These are phyloP conservation scores for Sinohyriopsis cumingii DNA, from an alignment of 2,888 invertebrate genomes.

Conservation along the genomic window DNA sequence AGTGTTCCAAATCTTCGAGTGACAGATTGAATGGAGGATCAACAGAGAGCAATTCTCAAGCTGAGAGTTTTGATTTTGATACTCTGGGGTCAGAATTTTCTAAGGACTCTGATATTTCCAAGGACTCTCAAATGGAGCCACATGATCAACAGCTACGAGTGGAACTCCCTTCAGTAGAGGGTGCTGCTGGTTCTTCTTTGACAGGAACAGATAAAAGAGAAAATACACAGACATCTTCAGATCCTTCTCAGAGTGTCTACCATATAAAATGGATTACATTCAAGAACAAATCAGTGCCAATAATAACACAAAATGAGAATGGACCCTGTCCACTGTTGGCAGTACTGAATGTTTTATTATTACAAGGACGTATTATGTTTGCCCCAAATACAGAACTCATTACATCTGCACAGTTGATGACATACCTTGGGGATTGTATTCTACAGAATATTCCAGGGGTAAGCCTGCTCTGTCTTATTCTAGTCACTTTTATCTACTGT, in stretches of 20 bases:
- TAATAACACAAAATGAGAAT: conserved; percentile 77
- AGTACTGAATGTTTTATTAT: conserved; percentile 75
- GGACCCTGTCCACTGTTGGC: conserved; percentile 78
- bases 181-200: conserved; percentile 3
- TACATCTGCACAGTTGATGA: conserved; percentile 74
- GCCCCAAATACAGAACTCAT: conserved; percentile 72
- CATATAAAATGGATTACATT: conserved; percentile 75
- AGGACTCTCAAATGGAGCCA: too few relatives aligned
- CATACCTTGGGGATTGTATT: conserved; percentile 74
- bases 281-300: conserved; percentile 69
- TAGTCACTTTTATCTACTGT: too few relatives aligned
- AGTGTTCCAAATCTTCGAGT: too few relatives aligned
- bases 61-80: too few relatives aligned
- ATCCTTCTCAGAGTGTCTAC: conserved; percentile 66
- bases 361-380: conserved; percentile 73
- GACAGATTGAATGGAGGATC: too few relatives aligned
- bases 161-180: not conserved
- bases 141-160: too few relatives aligned
- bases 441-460: conserved; percentile 73
- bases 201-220: conserved; percentile 4
- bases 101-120: too few relatives aligned
- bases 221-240: conserved; percentile 4
- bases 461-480: conserved; percentile 6
- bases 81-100: too few relatives aligned
- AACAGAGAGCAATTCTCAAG: too few relatives aligned